A percentile compares a stretch with the other conserved stretches of the same genome.
Evolutionary conservation across 2,888 invertebrate species (phyloP).

Genomic region (Baccha elongata): DNA sequence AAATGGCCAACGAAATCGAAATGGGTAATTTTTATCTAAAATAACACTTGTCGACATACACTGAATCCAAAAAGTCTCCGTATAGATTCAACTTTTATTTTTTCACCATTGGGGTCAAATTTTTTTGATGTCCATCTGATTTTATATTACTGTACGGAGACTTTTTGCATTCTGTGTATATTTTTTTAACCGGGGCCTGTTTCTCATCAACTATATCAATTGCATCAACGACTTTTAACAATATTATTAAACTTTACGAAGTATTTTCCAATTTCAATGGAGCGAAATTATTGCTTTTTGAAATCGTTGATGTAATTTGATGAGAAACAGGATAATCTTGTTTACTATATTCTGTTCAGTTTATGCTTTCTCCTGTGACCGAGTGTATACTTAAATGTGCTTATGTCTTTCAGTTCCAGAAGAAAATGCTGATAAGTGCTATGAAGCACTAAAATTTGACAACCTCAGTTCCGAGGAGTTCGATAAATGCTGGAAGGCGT

Average conservation of each 20-base stretch:
- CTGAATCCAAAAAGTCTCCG: background rate
- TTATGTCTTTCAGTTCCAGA: background rate
- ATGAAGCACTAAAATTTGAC: background rate
- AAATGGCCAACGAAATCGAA: background rate
- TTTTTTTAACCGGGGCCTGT: no score
- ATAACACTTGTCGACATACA: background rate
- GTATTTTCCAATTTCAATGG: background rate
- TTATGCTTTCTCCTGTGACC: background rate
- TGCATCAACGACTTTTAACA: background rate
- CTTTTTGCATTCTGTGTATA: no score
- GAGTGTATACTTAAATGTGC: background rate
- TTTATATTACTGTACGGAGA: background rate
- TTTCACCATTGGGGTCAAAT: conserved; percentile 3
- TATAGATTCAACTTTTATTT: no score
- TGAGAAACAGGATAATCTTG: background rate
- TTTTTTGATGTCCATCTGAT: no score
- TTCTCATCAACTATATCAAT: background rate
- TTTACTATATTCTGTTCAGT: background rate
- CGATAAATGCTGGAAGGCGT: conserved; percentile 1
- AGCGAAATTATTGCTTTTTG: background rate
- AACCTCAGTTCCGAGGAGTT: background rate
- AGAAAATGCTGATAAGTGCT: background rate
- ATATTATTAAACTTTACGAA: no score
- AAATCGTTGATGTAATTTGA: no score
- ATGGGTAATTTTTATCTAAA: background rate